These are phyloP conservation scores for Phymanthus crucifer DNA, from an alignment of 92 coral and sea anemone genomes.

Conservation along the genomic window DNA sequence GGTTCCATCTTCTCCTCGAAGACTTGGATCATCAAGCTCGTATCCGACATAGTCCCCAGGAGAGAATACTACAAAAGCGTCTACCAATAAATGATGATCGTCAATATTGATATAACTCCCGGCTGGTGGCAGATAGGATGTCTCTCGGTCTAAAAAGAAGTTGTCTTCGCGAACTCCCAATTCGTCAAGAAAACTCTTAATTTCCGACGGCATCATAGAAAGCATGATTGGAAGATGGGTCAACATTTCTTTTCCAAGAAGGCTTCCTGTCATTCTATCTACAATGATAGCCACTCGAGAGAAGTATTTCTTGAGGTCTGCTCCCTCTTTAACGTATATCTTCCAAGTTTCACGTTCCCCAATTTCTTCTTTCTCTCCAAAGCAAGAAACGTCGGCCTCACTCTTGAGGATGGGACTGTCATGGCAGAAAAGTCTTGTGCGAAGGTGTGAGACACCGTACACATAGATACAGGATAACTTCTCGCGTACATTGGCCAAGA, in stretches of 20 bases:
- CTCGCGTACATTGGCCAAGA: slow-evolving; percentile 15
- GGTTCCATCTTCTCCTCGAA: slow-evolving; percentile 46
- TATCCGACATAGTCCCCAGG: slow-evolving; percentile 81
- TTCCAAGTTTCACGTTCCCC: slow-evolving; percentile 49
- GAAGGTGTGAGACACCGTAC: slow-evolving; percentile 18
- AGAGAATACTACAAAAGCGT: slow-evolving; percentile 42
- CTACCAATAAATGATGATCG: slow-evolving; percentile 61
- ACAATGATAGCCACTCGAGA: slow-evolving; percentile 51
- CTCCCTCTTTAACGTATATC: slow-evolving; percentile 43
- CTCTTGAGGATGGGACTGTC: slow-evolving; percentile 41
- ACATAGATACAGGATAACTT: slow-evolving; percentile 28
- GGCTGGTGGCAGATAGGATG: slow-evolving; percentile 45
- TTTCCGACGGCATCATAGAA: slow-evolving; percentile 14
- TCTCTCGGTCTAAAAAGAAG: not conserved
- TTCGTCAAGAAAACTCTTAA: slow-evolving; percentile 43
- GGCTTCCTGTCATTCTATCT: slow-evolving; percentile 31
- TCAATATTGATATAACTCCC: slow-evolving; percentile 56
- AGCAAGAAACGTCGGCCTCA: slow-evolving; percentile 50
- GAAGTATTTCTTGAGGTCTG: not conserved
- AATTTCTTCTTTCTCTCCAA: slow-evolving; percentile 34
- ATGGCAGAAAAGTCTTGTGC: slow-evolving; percentile 32
- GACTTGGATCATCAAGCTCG: no score
- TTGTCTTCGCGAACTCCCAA: slow-evolving; percentile 54
- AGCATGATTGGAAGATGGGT: slow-evolving; percentile 51
- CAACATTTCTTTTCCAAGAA: slow-evolving; percentile 29